phyloP scores from a whole-genome alignment of 2,113 vertebrate species.

The Elachura formosa region DNA sequence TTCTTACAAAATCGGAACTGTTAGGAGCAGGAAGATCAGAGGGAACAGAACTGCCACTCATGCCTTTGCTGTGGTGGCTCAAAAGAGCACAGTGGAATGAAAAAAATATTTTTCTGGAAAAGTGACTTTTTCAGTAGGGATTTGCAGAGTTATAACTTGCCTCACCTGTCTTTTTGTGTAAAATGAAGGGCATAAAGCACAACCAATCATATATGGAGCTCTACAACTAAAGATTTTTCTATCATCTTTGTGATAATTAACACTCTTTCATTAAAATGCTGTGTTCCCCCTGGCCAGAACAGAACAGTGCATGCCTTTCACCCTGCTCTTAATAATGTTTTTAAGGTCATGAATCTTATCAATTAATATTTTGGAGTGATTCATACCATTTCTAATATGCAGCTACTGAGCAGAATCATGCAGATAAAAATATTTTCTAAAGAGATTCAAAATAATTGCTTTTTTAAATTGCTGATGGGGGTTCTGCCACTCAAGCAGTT shows the following conservation, averaged over 20 bases:
- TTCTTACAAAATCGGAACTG: background rate
- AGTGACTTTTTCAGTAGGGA: conserved; percentile 6
- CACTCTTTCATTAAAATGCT: conserved; percentile 40
- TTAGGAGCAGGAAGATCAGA: conserved; percentile 18
- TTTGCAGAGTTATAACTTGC: background rate
- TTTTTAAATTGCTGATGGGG: conserved; percentile 64
- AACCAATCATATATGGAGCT: background rate
- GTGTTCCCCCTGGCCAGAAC: background rate
- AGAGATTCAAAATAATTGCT: conserved; percentile 67
- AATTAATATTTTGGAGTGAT: conserved; percentile 57
- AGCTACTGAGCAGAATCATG: background rate
- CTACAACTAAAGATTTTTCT: background rate
- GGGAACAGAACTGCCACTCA: conserved; percentile 38
- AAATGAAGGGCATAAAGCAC: background rate
- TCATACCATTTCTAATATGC: conserved; percentile 26
- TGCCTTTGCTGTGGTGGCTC: background rate
- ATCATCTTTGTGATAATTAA: conserved; percentile 39
- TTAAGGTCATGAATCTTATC: conserved; percentile 47
- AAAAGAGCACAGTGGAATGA: background rate
- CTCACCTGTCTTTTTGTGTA: background rate
- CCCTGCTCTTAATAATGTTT: conserved; percentile 22
- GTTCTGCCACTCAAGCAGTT: conserved; percentile 61
- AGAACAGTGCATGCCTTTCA: background rate
- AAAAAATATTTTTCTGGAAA: background rate
- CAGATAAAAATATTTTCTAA: conserved; percentile 52